phyloP scores from a whole-genome alignment of 2,888 invertebrate species.

The Ochlodes sylvanus region DNA sequence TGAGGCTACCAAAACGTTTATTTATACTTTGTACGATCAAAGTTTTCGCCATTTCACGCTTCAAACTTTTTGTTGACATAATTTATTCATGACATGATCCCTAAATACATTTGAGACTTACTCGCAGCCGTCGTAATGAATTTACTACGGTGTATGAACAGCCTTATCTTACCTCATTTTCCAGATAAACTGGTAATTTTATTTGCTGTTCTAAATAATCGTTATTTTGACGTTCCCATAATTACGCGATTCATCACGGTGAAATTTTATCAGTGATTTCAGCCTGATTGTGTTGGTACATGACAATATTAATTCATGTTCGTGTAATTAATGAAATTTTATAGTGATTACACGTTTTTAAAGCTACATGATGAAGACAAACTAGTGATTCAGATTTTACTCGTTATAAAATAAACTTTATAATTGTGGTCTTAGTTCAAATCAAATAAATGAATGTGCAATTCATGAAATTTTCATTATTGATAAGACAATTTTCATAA shows the following conservation, averaged over 20 bases:
- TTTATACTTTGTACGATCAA: constrained; percentile 62
- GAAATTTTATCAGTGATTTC: constrained; percentile 24
- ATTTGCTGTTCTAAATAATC: constrained; percentile 23
- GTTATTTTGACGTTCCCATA: constrained; percentile 22
- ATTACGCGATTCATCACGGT: constrained; percentile 27
- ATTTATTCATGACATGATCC: constrained; percentile 84
- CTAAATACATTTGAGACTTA: constrained; percentile 83
- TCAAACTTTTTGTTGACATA: constrained; percentile 78
- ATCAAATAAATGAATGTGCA: too few species aligned
- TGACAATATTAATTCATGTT: constrained; percentile 1
- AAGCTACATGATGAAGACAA: too few species aligned
- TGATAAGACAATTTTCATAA: too few species aligned
- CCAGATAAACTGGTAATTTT: constrained; percentile 41
- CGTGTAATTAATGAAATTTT: not conserved
- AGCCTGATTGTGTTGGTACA: constrained; percentile 16
- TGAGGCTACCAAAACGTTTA: constrained; percentile 43
- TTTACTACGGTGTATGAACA: constrained; percentile 80
- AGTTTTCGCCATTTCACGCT: constrained; percentile 78
- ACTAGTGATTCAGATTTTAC: too few species aligned
- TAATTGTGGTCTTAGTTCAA: too few species aligned
- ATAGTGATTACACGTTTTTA: not conserved
- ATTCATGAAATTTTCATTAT: too few species aligned
- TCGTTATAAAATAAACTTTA: too few species aligned
- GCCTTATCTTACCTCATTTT: constrained; percentile 59
- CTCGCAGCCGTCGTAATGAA: constrained; percentile 75